Evolutionary conservation across 2,888 invertebrate species (phyloP).

Genomic region (Macropis europaea): DNA sequence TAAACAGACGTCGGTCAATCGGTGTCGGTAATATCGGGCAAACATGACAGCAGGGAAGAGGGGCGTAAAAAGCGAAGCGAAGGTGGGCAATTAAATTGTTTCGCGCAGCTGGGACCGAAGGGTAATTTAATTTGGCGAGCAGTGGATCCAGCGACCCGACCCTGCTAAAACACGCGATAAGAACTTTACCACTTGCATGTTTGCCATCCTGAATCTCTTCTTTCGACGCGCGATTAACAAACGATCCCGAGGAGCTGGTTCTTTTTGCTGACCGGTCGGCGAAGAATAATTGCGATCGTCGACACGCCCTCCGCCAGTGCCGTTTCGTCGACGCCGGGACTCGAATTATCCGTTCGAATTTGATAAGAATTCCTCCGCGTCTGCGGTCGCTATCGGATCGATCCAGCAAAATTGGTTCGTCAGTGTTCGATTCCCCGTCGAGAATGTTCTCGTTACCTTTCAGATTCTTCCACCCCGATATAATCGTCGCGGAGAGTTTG

Average conservation of each 20-base stretch:
- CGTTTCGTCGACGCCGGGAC: no score
- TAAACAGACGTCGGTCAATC: no score
- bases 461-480: conserved; percentile 2
- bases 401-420: conserved; percentile 11
- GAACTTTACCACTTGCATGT: conserved; percentile 22
- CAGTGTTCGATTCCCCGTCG: not conserved
- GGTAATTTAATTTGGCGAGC: conserved; percentile 43
- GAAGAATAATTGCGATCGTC: conserved; percentile 11
- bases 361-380: conserved; percentile 3
- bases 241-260: not conserved
- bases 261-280: not conserved
- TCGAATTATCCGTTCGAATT: not conserved
- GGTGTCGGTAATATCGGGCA: not conserved
- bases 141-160: not conserved
- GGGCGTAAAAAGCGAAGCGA: conserved; percentile 1
- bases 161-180: conserved; percentile 38
- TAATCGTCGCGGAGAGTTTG: conserved; percentile 6
- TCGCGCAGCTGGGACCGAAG: conserved; percentile 17
- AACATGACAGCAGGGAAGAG: not conserved
- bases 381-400: not conserved
- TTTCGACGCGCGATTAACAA: conserved; percentile 5
- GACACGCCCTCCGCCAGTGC: not conserved
- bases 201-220: conserved; percentile 4
- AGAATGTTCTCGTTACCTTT: conserved; percentile 2
- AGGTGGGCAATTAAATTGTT: conserved; percentile 38